Evolutionary conservation across 2,797 vertebrate genomes (phyloP).

Genomic region (Pangasius larnaudii): DNA sequence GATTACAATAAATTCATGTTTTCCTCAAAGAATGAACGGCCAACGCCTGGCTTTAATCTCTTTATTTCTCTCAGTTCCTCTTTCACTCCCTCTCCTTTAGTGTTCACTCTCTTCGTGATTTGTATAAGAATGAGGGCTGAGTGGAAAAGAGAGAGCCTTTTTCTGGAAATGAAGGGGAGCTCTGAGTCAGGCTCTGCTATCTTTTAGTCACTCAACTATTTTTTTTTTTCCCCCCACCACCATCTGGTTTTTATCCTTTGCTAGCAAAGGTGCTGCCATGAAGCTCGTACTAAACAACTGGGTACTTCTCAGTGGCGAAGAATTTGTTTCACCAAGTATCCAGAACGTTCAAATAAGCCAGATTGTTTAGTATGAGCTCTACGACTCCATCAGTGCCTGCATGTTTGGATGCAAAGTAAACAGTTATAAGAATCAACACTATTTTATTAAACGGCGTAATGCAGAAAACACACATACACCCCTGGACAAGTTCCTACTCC

Average conservation of each 20-base stretch:
- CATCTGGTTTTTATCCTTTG: constrained; percentile 25
- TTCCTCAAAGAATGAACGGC: constrained; percentile 65
- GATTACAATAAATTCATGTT: constrained; percentile 45
- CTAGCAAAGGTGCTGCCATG: constrained; percentile 14
- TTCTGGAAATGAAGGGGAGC: constrained; percentile 1
- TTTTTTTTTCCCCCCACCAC: neutral
- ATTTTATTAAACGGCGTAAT: neutral
- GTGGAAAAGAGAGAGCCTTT: constrained; percentile 17
- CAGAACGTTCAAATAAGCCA: neutral
- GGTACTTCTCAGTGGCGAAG: neutral
- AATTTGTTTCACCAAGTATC: neutral
- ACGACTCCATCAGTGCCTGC: neutral
- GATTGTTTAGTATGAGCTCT: neutral
- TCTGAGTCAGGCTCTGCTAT: neutral
- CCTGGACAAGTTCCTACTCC: neutral
- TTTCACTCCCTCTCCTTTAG: constrained; percentile 21
- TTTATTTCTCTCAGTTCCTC: constrained; percentile 41
- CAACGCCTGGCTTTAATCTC: constrained; percentile 65
- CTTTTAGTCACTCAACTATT: neutral
- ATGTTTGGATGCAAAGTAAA: neutral
- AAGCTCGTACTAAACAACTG: neutral
- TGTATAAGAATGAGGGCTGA: constrained; percentile 6
- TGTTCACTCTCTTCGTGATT: constrained; percentile 42
- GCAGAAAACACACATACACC: neutral
- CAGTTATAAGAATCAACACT: neutral